phyloP scores from a whole-genome alignment of 2,113 vertebrate species.

The Bettongia penicillata region DNA sequence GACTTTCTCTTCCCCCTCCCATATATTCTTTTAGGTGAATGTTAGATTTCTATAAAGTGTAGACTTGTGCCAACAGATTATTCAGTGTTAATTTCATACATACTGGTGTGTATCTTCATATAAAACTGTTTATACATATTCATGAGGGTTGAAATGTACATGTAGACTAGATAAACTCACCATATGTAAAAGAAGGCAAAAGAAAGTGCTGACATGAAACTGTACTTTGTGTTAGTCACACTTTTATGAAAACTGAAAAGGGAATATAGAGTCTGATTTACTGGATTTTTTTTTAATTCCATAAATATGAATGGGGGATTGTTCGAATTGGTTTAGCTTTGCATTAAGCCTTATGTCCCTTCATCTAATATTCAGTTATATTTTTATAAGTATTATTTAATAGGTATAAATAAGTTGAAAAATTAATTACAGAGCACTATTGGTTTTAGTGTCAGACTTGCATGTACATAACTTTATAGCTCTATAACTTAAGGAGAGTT shows the following conservation, averaged over 20 bases:
- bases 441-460: background rate
- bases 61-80: slow-evolving; percentile 10
- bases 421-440: background rate
- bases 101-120: slow-evolving; percentile 2
- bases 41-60: slow-evolving; percentile 25
- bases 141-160: background rate
- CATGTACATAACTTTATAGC: background rate
- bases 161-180: background rate
- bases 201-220: background rate
- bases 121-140: slow-evolving; percentile 44
- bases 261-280: background rate
- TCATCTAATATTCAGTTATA: background rate
- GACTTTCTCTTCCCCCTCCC: background rate
- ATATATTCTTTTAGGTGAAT: background rate
- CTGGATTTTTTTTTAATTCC: background rate
- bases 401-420: background rate
- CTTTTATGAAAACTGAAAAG: slow-evolving; percentile 13
- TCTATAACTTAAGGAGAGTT: background rate
- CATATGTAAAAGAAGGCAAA: background rate
- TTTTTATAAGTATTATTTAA: background rate
- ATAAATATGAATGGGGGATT: background rate
- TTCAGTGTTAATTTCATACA: slow-evolving; percentile 53
- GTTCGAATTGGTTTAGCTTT: background rate
- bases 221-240: background rate
- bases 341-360: background rate